A percentile compares a stretch with the other conserved stretches of the same genome.
Conservation (phyloP, 2,113 vertebrate species). For the Mohoua ochrocephala region DNA sequence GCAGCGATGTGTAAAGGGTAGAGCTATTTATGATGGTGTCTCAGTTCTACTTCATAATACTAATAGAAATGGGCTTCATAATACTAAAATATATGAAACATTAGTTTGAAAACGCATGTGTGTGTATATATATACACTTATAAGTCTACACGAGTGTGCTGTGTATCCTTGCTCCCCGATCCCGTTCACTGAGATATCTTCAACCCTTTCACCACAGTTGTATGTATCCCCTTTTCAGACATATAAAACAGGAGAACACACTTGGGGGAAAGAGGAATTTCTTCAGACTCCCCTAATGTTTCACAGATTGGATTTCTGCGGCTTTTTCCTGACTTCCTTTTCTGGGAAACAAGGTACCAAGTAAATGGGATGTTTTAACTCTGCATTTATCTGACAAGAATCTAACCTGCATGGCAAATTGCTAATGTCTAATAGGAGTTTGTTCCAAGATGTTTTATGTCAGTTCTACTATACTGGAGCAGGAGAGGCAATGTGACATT, state of each 20-base stretch:
- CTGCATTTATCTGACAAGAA: slow-evolving; percentile 54
- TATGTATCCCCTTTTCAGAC: slow-evolving; percentile 59
- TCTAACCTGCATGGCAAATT: slow-evolving; percentile 54
- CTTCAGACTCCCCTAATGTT: slow-evolving; percentile 68
- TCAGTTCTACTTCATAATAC: background rate
- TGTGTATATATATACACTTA: no score
- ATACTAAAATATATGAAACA: background rate
- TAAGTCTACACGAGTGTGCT: background rate
- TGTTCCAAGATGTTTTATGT: slow-evolving; percentile 44
- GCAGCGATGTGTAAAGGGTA: background rate
- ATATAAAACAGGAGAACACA: slow-evolving; percentile 77
- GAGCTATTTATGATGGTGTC: background rate
- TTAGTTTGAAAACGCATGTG: background rate
- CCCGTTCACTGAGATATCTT: background rate
- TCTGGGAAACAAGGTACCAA: slow-evolving; percentile 63
- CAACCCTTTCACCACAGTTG: slow-evolving; percentile 40
- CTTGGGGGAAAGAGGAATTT: slow-evolving; percentile 70
- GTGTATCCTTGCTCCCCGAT: background rate
- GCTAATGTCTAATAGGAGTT: slow-evolving; percentile 49
- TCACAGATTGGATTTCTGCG: slow-evolving; percentile 74
- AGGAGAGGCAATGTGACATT: background rate
- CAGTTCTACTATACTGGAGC: background rate
- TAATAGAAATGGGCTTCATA: background rate
- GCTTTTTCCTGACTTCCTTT: slow-evolving; percentile 61
- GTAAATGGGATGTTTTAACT: slow-evolving; percentile 61